phyloP scores from a whole-genome alignment of 2,113 vertebrate species.

The Toxotes jaculatrix region DNA sequence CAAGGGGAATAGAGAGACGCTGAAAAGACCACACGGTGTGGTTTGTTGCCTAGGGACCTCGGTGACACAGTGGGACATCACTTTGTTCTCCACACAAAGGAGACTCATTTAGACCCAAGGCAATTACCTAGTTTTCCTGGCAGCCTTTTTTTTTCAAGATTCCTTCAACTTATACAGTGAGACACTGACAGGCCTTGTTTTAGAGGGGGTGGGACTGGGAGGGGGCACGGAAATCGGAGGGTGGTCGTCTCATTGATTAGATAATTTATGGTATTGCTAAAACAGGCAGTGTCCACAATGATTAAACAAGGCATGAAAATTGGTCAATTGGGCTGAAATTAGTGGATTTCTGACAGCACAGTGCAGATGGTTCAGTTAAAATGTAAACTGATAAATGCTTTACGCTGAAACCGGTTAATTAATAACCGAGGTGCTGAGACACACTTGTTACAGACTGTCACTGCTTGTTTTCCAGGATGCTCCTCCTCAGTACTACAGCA shows the following conservation, averaged over 20 bases:
- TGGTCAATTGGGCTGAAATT: slow-evolving; percentile 67
- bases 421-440: slow-evolving; percentile 4
- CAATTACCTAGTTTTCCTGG: slow-evolving; percentile 78
- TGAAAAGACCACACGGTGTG: slow-evolving; percentile 75
- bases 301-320: slow-evolving; percentile 77
- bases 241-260: slow-evolving; percentile 76
- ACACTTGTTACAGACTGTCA: background rate
- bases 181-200: slow-evolving; percentile 68
- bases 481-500: slow-evolving; percentile 85
- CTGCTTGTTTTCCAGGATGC: slow-evolving; percentile 73
- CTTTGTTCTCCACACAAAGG: slow-evolving; percentile 83
- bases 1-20: slow-evolving; percentile 57
- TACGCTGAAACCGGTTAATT: background rate
- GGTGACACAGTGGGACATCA: slow-evolving; percentile 77
- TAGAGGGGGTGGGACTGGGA: slow-evolving; percentile 54
- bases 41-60: slow-evolving; percentile 76
- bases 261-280: slow-evolving; percentile 79
- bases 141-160: slow-evolving; percentile 49
- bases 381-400: slow-evolving; percentile 1
- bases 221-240: slow-evolving; percentile 70
- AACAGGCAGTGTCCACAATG: slow-evolving; percentile 52
- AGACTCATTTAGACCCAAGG: slow-evolving; percentile 75
- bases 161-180: slow-evolving; percentile 73
- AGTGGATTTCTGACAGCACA: slow-evolving; percentile 47
- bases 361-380: background rate